Conservation (phyloP, 1,140 invertebrate species). For the Musca domestica region DNA sequence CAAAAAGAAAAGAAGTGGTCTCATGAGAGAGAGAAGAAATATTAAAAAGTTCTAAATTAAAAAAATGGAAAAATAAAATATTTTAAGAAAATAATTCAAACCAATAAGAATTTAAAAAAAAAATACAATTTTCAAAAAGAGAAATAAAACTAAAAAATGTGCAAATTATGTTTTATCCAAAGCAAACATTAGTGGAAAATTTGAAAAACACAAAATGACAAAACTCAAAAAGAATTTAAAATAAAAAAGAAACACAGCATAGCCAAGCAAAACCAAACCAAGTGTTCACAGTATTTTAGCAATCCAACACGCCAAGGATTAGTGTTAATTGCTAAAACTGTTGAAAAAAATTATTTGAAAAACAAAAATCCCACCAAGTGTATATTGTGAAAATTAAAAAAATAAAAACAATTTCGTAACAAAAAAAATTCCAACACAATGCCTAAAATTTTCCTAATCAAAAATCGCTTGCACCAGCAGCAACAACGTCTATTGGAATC, state of each 20-base stretch:
- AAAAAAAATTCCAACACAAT: conserved; percentile 57
- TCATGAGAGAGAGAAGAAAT: background rate
- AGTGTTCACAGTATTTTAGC: conserved; percentile 6
- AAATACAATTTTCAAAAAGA: background rate
- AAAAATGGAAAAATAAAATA: conserved; percentile 10
- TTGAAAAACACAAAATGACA: background rate
- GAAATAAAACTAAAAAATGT: background rate
- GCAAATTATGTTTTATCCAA: background rate
- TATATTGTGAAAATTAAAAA: background rate
- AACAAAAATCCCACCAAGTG: background rate
- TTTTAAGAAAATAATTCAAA: background rate
- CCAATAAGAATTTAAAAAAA: background rate
- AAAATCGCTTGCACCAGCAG: conserved; percentile 84
- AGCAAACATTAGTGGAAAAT: background rate
- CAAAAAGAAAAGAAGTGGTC: conserved; percentile 3
- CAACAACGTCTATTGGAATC: conserved; percentile 76
- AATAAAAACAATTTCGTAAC: conserved; percentile 12
- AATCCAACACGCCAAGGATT: conserved; percentile 14
- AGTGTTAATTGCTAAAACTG: conserved; percentile 19
- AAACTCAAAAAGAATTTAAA: background rate
- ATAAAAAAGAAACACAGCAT: background rate
- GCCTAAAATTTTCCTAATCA: conserved; percentile 88
- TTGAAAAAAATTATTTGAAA: conserved; percentile 3
- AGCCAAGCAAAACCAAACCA: background rate
- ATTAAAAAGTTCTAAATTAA: background rate